Base-by-base conservation (phyloP, 2,888 invertebrate species). In the Torymus tubicola region DNA sequence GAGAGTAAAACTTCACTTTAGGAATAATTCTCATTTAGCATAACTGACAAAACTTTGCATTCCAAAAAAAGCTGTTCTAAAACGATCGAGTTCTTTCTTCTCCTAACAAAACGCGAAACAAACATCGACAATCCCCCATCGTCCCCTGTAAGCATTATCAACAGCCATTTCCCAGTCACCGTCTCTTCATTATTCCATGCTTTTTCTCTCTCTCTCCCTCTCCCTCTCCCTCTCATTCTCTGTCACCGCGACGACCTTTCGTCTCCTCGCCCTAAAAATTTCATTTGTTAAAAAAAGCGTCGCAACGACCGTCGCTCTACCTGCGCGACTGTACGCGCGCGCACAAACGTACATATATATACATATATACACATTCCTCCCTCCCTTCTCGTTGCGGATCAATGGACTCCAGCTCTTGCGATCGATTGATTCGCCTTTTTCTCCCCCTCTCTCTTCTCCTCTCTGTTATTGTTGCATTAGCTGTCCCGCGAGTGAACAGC, bases 111-210 rank as follows among this genome's bases (percentile, higher is more conserved):
- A 24, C 24, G 24, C 24, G 24, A 24, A 24, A 24, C 24, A 24
- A 24, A 24, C 24, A 24, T 24, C 24, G 24, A 24, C 24, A 24
- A 24, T 24, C 24, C 24, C 24, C 3, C 3, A 2, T 3, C 24
- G 3, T 24, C n/a, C 24, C 24, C 24, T 24, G 3, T 24, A 24
- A 81, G 69, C 16, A 64, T 81, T 77, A 76, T 73, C 61, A 77
- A 73, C 68, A 76, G 77, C 81, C 77, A 81, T 81, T 81, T 77
- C 77, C 73, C 77, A 77, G 80, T 71, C 75, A 57, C 75, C 80
- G 70, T 24, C 75, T 80, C 70, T 80, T 80, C 75, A 75, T 80
- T 80, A 80, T 71, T 78, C 72, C 42, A 10, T 67, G 67, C 24
- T 70, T 78, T 75, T 65, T 61, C 53, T 58, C 8, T 53, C 52